Evolutionary conservation across 2,113 vertebrate species (phyloP).

Genomic region (Hassar affinis): DNA sequence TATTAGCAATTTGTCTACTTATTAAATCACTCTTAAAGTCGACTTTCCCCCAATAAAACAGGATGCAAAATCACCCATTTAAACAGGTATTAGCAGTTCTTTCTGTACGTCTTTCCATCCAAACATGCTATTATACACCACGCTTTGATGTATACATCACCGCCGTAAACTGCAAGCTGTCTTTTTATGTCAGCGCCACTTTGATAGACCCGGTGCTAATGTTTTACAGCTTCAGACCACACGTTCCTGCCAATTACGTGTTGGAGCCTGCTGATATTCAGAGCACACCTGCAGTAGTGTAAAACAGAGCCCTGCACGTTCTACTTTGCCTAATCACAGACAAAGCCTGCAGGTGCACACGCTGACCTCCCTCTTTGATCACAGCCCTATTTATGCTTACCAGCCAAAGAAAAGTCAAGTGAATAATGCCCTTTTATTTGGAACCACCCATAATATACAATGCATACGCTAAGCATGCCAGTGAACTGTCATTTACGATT

Average conservation of each 20-base stretch:
- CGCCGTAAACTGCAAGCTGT: not conserved
- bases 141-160: conserved; percentile 1
- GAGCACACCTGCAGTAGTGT: conserved; percentile 43
- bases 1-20: not conserved
- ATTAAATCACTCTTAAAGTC: not conserved
- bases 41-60: not conserved
- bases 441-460: conserved; percentile 22
- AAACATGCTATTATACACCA: not conserved
- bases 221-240: not conserved
- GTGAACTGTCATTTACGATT: conserved; percentile 3
- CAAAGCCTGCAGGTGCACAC: conserved; percentile 46
- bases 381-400: conserved; percentile 22
- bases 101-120: not conserved
- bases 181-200: conserved; percentile 1
- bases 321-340: conserved; percentile 38
- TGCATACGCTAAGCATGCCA: not conserved
- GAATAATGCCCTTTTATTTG: conserved; percentile 42
- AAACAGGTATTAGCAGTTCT: not conserved
- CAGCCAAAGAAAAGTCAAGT: conserved; percentile 40
- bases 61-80: not conserved
- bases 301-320: conserved; percentile 34
- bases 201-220: conserved; percentile 18
- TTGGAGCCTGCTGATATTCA: conserved; percentile 33
- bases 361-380: conserved; percentile 24
- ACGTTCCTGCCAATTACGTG: conserved; percentile 18